Percentiles rank a stretch among this genome's conserved stretches.
phyloP scores from a whole-genome alignment of 2,113 vertebrate species.

The Phyllopteryx taeniolatus region DNA sequence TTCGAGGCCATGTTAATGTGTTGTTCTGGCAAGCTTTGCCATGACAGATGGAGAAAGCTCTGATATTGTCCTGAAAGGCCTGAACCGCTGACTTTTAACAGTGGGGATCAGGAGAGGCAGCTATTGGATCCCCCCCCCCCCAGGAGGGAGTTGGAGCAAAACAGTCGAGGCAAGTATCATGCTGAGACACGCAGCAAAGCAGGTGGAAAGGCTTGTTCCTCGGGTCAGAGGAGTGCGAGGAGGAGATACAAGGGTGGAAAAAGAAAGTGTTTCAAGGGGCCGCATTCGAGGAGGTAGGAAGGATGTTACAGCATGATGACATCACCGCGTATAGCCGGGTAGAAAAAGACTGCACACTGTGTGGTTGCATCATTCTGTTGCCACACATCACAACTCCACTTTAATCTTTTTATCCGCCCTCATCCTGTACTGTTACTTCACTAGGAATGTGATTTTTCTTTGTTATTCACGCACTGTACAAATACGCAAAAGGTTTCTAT shows the following conservation, averaged over 20 bases:
- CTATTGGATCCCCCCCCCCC: slow-evolving; percentile 52
- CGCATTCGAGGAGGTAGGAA: slow-evolving; percentile 6
- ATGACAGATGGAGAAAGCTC: slow-evolving; percentile 60
- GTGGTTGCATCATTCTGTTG: slow-evolving; percentile 3
- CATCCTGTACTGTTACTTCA: slow-evolving; percentile 2
- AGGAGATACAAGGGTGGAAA: slow-evolving; percentile 9
- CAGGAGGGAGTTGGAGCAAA: slow-evolving; percentile 44
- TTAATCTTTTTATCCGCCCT: neutral
- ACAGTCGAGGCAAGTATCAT: slow-evolving; percentile 43
- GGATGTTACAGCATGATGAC: slow-evolving; percentile 15
- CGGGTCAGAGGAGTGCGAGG: slow-evolving; percentile 9
- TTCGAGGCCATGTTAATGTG: slow-evolving; percentile 11
- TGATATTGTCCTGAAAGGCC: slow-evolving; percentile 43
- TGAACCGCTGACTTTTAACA: slow-evolving; percentile 54
- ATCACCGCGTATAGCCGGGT: neutral
- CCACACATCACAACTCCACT: slow-evolving; percentile 5
- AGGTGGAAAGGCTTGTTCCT: slow-evolving; percentile 24
- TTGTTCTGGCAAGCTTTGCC: slow-evolving; percentile 32
- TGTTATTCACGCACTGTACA: neutral
- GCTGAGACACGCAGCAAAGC: slow-evolving; percentile 51
- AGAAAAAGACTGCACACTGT: neutral
- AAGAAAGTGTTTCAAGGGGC: neutral
- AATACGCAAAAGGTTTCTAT: slow-evolving; percentile 17
- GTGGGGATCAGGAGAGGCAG: slow-evolving; percentile 52
- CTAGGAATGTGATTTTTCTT: neutral